Conservation (phyloP, 2,113 vertebrate species). For the Tetrao urogallus region DNA sequence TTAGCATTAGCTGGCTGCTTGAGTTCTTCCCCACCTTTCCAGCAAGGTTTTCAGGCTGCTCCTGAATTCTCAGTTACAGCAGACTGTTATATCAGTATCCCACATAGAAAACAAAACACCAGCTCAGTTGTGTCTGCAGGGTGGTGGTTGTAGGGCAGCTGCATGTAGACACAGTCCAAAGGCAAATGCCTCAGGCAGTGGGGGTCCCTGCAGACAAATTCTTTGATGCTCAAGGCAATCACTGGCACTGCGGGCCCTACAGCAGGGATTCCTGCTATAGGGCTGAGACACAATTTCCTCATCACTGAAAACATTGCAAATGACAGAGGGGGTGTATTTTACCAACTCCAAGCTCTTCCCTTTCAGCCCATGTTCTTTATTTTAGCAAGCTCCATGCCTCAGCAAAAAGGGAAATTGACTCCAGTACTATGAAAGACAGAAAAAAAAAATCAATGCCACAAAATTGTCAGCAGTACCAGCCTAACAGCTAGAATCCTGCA, state of each 20-base stretch:
- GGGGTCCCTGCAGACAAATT: not conserved
- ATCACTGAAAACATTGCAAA: not conserved
- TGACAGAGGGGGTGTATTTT: not conserved
- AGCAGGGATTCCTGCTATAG: not conserved
- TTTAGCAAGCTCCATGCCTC: not conserved
- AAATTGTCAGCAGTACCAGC: not conserved
- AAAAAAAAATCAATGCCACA: slow-evolving; percentile 10
- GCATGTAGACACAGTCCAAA: not conserved
- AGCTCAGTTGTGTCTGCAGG: not conserved
- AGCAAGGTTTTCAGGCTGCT: not conserved
- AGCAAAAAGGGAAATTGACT: not conserved
- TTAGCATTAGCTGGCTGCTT: not conserved
- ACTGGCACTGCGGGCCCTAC: not conserved
- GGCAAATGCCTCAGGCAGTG: not conserved
- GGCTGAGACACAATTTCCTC: not conserved
- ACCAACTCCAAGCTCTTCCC: not conserved
- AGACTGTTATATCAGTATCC: not conserved
- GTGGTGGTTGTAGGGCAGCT: not conserved
- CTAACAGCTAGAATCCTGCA: not conserved
- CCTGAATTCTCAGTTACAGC: not conserved
- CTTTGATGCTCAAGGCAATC: not conserved
- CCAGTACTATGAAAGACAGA: not conserved
- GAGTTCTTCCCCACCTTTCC: not conserved
- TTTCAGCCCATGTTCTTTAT: not conserved
- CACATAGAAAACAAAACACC: not conserved